Evolutionary conservation across 1,140 invertebrate genomes (phyloP), one percentile per base, ranked within the genome.

Genomic region (Philaenus spumarius): DNA sequence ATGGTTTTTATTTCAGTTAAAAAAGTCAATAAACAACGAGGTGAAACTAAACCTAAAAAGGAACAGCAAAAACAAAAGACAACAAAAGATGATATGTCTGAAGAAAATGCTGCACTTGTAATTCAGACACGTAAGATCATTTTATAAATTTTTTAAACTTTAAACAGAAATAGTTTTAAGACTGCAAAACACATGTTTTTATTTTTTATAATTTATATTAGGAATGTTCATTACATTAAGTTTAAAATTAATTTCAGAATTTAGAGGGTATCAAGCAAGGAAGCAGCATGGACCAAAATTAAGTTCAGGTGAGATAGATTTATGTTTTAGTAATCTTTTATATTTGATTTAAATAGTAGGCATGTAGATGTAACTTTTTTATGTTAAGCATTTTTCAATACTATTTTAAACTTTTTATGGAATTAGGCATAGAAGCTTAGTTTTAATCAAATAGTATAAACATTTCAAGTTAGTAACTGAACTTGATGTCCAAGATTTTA

Each of bases 101-200:
- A 85, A 65, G 83, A 86, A 55, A 77, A 85, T 63, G 86, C 86
- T 17, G 85, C 85, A 5, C 60, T 82, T 51, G 73, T 82, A 50
- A 81, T 89, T 66, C 86, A 88, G 74, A 86, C 85, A 83, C 83
- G 85, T 87, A 76, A 70, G 66, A 37, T 4, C n/a, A 17, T 5
- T 42, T 17, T 17, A 42, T 12, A 12, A 3, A 5, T 17, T 42
- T 42, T 20, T 4, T 17, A 4, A 20, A 42, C 5, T 42, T 42
- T 42, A 17, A 5, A 4, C 40, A 17, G n/a, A 20, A 42, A 53
- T 45, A 30, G 15, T 22, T 52, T 43, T 40, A 23, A 56, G 56
- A 60, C 11, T 55, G 34, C 12, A 22, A 48, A 6, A 34, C 1
- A 37, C 12, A 55, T 35, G 17, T 43, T 60, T 60, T 37, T 30